A percentile compares a stretch with the other conserved stretches of the same genome.
phyloP scores from a whole-genome alignment of 2,113 vertebrate genomes.

The Pyxicephalus adspersus region DNA sequence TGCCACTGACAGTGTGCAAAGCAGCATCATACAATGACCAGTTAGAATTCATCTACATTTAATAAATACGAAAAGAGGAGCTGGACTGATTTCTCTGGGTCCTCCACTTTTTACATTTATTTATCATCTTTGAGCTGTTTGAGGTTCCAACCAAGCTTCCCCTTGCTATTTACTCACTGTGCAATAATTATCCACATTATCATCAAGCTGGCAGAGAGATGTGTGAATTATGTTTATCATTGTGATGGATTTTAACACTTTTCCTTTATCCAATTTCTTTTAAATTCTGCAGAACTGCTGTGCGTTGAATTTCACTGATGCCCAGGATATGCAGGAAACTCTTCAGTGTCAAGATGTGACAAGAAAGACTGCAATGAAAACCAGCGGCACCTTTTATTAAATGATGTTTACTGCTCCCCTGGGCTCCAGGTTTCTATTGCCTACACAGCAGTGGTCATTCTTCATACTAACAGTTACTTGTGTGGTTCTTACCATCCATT shows the following conservation, averaged over 20 bases:
- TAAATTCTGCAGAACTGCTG: background rate
- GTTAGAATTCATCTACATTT: too few relatives aligned
- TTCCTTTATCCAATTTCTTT: background rate
- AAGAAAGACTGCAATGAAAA: conserved; percentile 14
- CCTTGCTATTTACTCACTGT: too few relatives aligned
- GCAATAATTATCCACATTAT: too few relatives aligned
- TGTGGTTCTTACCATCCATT: conserved; percentile 20
- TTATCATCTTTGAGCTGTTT: too few relatives aligned
- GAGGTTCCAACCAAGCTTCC: too few relatives aligned
- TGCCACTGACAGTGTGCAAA: too few relatives aligned
- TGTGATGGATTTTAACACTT: background rate
- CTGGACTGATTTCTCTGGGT: too few relatives aligned
- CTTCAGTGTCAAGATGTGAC: background rate
- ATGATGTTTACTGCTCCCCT: conserved; percentile 20
- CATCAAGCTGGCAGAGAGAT: too few relatives aligned
- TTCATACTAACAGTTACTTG: conserved; percentile 6
- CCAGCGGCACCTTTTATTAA: conserved; percentile 32
- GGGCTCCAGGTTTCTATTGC: background rate
- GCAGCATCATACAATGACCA: too few relatives aligned
- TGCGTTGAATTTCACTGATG: background rate
- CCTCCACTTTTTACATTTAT: too few relatives aligned
- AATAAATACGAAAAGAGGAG: too few relatives aligned
- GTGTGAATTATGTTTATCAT: too few relatives aligned
- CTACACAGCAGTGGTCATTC: conserved; percentile 7
- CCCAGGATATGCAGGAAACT: background rate